Percentiles rank a stretch among this genome's conserved stretches.
Conservation (phyloP, 2,888 invertebrate genomes). For the Formica aserva region DNA sequence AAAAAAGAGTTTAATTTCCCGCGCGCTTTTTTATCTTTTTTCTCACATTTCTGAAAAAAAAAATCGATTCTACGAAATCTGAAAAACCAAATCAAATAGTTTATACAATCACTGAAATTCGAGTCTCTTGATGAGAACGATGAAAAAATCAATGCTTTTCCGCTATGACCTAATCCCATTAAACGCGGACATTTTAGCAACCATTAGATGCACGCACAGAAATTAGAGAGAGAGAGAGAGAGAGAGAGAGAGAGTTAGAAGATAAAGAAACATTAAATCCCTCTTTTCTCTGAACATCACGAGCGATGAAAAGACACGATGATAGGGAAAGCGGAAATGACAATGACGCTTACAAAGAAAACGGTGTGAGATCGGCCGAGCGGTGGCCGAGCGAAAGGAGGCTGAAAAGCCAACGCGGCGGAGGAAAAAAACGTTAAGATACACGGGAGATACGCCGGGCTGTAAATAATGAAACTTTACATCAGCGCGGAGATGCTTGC, state of each 20-base stretch:
- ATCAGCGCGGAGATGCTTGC: slow-evolving; percentile 73
- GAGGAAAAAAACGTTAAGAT: slow-evolving; percentile 37
- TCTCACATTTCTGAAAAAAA: background rate
- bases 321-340: slow-evolving; percentile 4
- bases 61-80: background rate
- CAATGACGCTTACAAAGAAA: background rate
- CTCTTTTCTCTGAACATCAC: background rate
- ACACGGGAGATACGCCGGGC: slow-evolving; percentile 51
- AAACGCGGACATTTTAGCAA: background rate
- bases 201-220: too few species aligned
- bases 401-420: background rate
- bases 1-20: background rate
- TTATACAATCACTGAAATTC: too few species aligned
- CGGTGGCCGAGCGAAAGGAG: slow-evolving; percentile 23
- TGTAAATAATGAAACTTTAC: slow-evolving; percentile 77
- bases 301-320: background rate
- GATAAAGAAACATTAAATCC: background rate
- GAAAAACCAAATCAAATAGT: background rate
- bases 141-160: background rate
- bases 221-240: background rate
- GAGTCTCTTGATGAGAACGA: background rate
- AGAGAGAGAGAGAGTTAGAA: background rate
- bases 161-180: background rate
- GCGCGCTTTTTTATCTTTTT: background rate
- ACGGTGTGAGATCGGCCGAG: background rate